Evolutionary conservation across 1,140 invertebrate genomes (phyloP), one percentile per base, ranked within the genome.

Genomic region (Triops longicaudatus): DNA sequence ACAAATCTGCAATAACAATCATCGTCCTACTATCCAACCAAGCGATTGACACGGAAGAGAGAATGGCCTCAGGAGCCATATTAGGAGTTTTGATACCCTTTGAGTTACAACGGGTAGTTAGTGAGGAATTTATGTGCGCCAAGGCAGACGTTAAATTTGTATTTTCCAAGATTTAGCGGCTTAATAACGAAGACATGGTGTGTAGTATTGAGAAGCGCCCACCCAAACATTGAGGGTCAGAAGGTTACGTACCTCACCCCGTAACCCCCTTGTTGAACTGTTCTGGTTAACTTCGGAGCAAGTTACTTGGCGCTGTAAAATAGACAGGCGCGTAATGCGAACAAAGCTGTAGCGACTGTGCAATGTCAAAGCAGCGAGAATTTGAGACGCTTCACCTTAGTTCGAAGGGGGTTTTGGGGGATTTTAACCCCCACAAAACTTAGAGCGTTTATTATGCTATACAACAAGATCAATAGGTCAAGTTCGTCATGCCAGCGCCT

Each of bases 271-370:
- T 63, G 17, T 22, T 63, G 50, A 22, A 63, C 50, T 63, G 50
- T 63, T 63, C 50, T 63, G 50, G 50, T 63, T 63, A 63, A 63
- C 17, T 63, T 63, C 50, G 50, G 17, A 63, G 50, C 50, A 22
- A 63, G 50, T 63, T 17, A 63, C 22, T 63, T 63, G 17, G 22
- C 50, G 17, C 50, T 63, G 50, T 63, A 63, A 63, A 63, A 63
- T 14, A 17, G 50, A 63, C 50, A 63, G 17, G 50, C 50, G 22
- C 50, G 50, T 63, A 63, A 63, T 63, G 14, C 17, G 50, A 63
- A 63, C 50, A 63, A 63, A 63, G 50, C 50, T 63, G 43, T 17
- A 44, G 43, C 11, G 43, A 12, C 50, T 63, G 50, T 22, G 14
- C 22, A 22, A 9, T 63, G 50, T 63, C 50, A 63, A 63, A 9